These are phyloP conservation scores for Malaclemys terrapin DNA, from an alignment of 2,113 vertebrate genomes.

Conservation along the genomic window DNA sequence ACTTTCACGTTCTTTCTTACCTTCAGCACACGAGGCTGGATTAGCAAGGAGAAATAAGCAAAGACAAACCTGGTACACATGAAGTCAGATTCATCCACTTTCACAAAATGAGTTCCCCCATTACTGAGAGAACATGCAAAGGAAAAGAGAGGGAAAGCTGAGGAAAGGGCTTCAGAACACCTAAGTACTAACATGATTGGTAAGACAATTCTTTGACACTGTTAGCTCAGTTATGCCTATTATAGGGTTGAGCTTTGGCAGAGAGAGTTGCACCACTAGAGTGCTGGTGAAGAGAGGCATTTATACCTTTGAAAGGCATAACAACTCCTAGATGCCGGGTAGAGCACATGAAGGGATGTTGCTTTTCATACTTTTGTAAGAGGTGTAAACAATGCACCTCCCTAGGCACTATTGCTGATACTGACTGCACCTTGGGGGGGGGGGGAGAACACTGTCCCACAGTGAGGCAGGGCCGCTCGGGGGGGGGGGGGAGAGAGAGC, in stretches of 20 bases:
- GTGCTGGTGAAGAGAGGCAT: not conserved
- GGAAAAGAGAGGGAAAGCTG: not conserved
- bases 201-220: not conserved
- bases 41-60: not conserved
- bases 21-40: not conserved
- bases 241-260: not conserved
- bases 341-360: not conserved
- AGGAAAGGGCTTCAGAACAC: not conserved
- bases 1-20: not conserved
- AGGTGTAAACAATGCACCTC: too few relatives aligned
- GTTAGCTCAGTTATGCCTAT: not conserved
- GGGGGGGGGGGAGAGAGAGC: too few relatives aligned
- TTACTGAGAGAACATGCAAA: not conserved
- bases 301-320: not conserved
- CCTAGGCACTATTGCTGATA: too few relatives aligned
- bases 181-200: not conserved
- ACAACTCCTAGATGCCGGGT: too few relatives aligned
- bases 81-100: not conserved
- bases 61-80: not conserved
- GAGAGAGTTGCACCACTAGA: not conserved
- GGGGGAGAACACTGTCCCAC: too few relatives aligned
- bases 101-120: not conserved
- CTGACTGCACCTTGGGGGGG: too few relatives aligned
- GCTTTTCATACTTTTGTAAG: too few relatives aligned
- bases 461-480: too few relatives aligned